These are phyloP conservation scores for Cataglyphis rosenhaueri DNA, from an alignment of 2,888 invertebrate species.

Conservation along the genomic window DNA sequence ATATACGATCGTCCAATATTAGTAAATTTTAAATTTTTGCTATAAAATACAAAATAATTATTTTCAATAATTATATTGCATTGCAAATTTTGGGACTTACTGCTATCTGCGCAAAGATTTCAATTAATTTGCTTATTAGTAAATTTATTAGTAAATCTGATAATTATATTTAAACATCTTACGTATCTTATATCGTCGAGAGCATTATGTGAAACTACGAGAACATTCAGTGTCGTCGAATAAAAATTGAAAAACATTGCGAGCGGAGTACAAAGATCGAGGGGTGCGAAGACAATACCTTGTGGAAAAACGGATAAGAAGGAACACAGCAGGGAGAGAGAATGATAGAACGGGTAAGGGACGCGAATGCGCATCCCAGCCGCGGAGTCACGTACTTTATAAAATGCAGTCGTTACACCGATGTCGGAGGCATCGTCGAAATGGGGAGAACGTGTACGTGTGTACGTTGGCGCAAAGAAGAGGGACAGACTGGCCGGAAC, in stretches of 20 bases:
- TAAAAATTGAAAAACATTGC: conserved; percentile 64
- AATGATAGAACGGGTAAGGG: conserved; percentile 13
- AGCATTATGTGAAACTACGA: conserved; percentile 10
- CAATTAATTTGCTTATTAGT: conserved; percentile 3
- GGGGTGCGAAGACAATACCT: conserved; percentile 66
- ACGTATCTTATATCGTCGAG: background rate
- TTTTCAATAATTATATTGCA: background rate
- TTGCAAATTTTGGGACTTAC: background rate
- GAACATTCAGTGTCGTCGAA: background rate
- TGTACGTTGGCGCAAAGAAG: conserved; percentile 61
- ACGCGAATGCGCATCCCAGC: conserved; percentile 53
- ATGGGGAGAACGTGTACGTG: conserved; percentile 38
- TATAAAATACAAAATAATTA: background rate
- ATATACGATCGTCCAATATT: background rate
- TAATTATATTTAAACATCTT: background rate
- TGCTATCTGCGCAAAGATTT: background rate
- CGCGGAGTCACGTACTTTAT: conserved; percentile 72
- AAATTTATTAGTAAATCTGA: background rate
- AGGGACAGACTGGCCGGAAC: conserved; percentile 61
- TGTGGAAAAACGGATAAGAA: conserved; percentile 7
- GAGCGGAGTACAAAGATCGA: conserved; percentile 49
- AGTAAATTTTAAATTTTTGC: background rate
- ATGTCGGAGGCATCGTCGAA: conserved; percentile 48
- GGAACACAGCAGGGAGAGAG: background rate
- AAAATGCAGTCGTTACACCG: conserved; percentile 66